Conservation (phyloP, 2,113 vertebrate genomes). For the Thryonomys swinderianus region DNA sequence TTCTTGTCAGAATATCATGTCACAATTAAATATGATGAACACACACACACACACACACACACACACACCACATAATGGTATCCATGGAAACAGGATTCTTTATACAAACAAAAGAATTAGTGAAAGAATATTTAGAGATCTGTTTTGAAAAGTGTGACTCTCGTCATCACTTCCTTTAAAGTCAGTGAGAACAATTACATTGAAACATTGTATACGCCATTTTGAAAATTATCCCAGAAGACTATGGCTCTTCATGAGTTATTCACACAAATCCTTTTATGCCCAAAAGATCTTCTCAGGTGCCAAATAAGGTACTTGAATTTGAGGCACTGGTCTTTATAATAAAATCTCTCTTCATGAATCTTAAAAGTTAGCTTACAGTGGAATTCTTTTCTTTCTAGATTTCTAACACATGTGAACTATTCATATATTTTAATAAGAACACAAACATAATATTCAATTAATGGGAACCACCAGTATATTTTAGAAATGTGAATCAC, state of each 20-base stretch:
- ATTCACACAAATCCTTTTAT: constrained; percentile 70
- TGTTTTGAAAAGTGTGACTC: constrained; percentile 79
- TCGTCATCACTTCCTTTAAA: constrained; percentile 80
- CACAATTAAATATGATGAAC: constrained; percentile 63
- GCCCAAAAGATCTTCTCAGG: constrained; percentile 67
- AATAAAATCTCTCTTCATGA: constrained; percentile 30
- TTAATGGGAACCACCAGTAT: constrained; percentile 72
- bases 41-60: not conserved
- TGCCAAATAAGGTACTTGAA: constrained; percentile 47
- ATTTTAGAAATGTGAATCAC: constrained; percentile 77
- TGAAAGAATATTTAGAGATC: constrained; percentile 82
- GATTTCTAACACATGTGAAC: constrained; percentile 69
- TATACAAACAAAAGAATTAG: constrained; percentile 81
- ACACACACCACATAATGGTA: not conserved
- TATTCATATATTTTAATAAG: constrained; percentile 50
- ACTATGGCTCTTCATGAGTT: constrained; percentile 65
- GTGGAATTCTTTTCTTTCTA: constrained; percentile 51
- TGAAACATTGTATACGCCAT: constrained; percentile 76
- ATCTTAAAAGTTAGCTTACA: constrained; percentile 58
- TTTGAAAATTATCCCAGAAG: constrained; percentile 81
- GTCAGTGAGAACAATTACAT: constrained; percentile 76
- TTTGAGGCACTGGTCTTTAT: constrained; percentile 44
- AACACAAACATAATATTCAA: not conserved
- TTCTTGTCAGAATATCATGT: not conserved
- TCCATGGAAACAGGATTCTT: constrained; percentile 78